Base-by-base conservation (phyloP, 2,888 invertebrate species). In the Cyaniris semiargus region DNA sequence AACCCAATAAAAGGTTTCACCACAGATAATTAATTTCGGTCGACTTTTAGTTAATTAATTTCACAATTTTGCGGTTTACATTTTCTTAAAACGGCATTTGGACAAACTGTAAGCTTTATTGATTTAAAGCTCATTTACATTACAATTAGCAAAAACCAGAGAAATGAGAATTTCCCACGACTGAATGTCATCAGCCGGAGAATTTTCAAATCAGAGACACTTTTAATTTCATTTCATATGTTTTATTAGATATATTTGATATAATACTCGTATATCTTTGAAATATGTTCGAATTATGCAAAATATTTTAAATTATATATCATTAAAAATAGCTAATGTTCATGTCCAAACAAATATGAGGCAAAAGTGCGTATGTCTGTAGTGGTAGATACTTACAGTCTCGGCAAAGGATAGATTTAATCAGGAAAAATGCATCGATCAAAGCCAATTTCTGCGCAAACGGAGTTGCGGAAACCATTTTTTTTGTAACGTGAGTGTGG, bases 1-100 rank as follows among this genome's bases (percentile, higher is more conserved):
- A 66, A 66, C 15, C 66, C 66, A 66, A 31, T 27, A 31, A 66
- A 66, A 66, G 66, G 66, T 66, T 31, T 66, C 27, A 5, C 27
- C 27, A 66, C 13, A 66, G 27, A 15, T 66, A 27, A 66, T 66
- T 66, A 27, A 66, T 66, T 66, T 27, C 6, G 6, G 15, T 15
- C 18, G 66, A 66, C 66, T 27, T 31, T 66, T 31, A 6, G 66
- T 27, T 27, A 66, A 66, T 66, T 31, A 66, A 27, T 66, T 66
- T 18, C 31, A 66, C 66, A 66, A 66, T 66, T 66, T 31, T 2
- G 66, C 1, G 27, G 18, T 66, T 31, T 27, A 66, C 27, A 18
- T 27, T 66, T 66, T 27, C 27, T 66, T 15, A 6, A 23, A 66
- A 66, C 27, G 18, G 15, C 18, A 66, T 66, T 66, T 15, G 27